A percentile compares a stretch with the other conserved stretches of the same genome.
Evolutionary conservation across 2,113 vertebrate species (phyloP).

Genomic region (Tretioscincus oriximinensis): DNA sequence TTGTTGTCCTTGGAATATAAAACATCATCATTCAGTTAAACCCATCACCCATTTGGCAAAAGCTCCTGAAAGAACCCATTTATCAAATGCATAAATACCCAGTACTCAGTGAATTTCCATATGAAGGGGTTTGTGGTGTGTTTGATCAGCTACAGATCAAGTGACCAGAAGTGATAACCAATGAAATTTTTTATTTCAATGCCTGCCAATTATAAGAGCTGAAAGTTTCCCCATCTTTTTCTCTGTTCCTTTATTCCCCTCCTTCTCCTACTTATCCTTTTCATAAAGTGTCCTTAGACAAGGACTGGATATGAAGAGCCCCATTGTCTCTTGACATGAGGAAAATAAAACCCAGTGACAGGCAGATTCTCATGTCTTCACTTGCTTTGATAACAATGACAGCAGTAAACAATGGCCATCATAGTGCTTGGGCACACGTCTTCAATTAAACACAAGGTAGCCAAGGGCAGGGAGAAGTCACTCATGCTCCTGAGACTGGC

Average conservation of each 20-base stretch:
- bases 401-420: slow-evolving; percentile 67
- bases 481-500: slow-evolving; percentile 50
- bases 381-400: slow-evolving; percentile 69
- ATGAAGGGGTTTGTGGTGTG: too few relatives aligned
- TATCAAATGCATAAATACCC: too few relatives aligned
- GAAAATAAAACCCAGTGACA: slow-evolving; percentile 64
- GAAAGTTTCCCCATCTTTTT: slow-evolving; percentile 45
- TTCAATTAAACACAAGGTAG: slow-evolving; percentile 72
- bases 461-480: slow-evolving; percentile 63
- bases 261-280: slow-evolving; percentile 21
- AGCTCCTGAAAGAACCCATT: too few relatives aligned
- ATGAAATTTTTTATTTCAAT: not conserved
- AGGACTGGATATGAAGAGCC: slow-evolving; percentile 59
- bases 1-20: too few relatives aligned
- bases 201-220: slow-evolving; percentile 57
- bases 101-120: too few relatives aligned
- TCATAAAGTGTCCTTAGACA: slow-evolving; percentile 60
- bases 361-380: slow-evolving; percentile 66
- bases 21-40: too few relatives aligned
- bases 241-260: too few relatives aligned
- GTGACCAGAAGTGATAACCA: not conserved
- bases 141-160: too few relatives aligned
- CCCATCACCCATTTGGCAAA: too few relatives aligned
- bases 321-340: slow-evolving; percentile 59
- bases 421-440: slow-evolving; percentile 62